phyloP scores from a whole-genome alignment of 2,888 invertebrate genomes.

The Taenaris catops region DNA sequence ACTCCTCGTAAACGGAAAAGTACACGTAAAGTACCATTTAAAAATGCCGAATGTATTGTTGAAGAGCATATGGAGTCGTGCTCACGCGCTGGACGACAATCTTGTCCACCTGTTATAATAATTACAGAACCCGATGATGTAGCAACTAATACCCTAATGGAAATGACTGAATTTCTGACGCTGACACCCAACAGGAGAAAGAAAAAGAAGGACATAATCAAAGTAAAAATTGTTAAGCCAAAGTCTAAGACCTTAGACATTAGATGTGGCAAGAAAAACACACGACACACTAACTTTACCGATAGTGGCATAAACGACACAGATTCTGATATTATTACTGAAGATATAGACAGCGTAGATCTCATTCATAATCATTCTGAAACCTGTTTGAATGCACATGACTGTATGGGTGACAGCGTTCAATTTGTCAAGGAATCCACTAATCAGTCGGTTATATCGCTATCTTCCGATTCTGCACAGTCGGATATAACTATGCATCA shows the following conservation, averaged over 20 bases:
- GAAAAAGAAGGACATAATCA: constrained; percentile 56
- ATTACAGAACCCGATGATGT: constrained; percentile 27
- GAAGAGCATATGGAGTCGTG: constrained; percentile 50
- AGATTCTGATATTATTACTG: constrained; percentile 35
- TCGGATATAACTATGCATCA: constrained; percentile 21
- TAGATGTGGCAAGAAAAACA: constrained; percentile 13
- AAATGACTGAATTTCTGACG: constrained; percentile 1
- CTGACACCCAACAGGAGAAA: constrained; percentile 32
- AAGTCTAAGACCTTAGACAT: constrained; percentile 30
- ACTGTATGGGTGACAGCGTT: constrained; percentile 52
- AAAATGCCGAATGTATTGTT: constrained; percentile 37
- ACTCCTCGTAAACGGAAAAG: constrained; percentile 29
- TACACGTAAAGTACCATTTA: constrained; percentile 15
- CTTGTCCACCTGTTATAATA: constrained; percentile 44
- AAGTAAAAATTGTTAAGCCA: constrained; percentile 62
- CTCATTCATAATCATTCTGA: constrained; percentile 70
- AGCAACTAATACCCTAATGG: constrained; percentile 21
- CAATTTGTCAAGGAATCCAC: constrained; percentile 45
- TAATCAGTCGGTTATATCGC: constrained; percentile 40
- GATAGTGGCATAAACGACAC: constrained; percentile 54
- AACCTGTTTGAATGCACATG: constrained; percentile 55
- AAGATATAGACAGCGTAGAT: constrained; percentile 42
- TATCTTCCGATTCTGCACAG: constrained; percentile 35
- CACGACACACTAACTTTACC: constrained; percentile 7
- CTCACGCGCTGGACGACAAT: constrained; percentile 39